Evolutionary conservation across 2,113 vertebrate species (phyloP).

Genomic region (Ascaphus truei): DNA sequence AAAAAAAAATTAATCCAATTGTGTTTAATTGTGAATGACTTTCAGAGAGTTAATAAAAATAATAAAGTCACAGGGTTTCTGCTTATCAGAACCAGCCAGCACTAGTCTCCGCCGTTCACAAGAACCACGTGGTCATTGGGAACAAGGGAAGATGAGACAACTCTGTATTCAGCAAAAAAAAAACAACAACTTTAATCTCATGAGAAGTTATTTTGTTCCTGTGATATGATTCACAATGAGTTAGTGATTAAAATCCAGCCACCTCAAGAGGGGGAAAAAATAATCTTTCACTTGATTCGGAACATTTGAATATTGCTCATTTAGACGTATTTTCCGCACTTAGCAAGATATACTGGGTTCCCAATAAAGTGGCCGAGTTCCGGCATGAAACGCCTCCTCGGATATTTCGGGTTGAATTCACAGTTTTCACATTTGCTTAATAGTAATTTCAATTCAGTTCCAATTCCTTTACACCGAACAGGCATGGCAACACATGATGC

Average conservation of each 20-base stretch:
- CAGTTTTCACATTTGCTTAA: too few species aligned
- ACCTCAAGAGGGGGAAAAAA: too few species aligned
- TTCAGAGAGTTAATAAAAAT: slow-evolving; percentile 57
- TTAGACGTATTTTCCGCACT: too few species aligned
- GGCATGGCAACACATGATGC: too few species aligned
- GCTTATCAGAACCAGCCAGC: slow-evolving; percentile 47
- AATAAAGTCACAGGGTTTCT: slow-evolving; percentile 47
- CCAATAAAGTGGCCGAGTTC: too few species aligned
- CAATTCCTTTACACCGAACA: too few species aligned
- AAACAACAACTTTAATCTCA: not conserved
- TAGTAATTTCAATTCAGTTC: too few species aligned
- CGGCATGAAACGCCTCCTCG: too few species aligned
- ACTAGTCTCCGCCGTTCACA: slow-evolving; percentile 47
- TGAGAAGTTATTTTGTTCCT: not conserved
- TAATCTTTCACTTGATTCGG: too few species aligned
- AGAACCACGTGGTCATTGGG: slow-evolving; percentile 40
- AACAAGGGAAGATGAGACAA: slow-evolving; percentile 45
- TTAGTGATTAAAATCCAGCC: not conserved
- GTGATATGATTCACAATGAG: not conserved
- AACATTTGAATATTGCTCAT: too few species aligned
- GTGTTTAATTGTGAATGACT: slow-evolving; percentile 48
- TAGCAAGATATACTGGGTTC: too few species aligned
- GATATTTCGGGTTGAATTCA: too few species aligned
- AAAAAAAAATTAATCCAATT: slow-evolving; percentile 49
- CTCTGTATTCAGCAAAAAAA: slow-evolving; percentile 39